Base-by-base conservation (phyloP, 2,888 invertebrate genomes). In the Luperina testacea region DNA sequence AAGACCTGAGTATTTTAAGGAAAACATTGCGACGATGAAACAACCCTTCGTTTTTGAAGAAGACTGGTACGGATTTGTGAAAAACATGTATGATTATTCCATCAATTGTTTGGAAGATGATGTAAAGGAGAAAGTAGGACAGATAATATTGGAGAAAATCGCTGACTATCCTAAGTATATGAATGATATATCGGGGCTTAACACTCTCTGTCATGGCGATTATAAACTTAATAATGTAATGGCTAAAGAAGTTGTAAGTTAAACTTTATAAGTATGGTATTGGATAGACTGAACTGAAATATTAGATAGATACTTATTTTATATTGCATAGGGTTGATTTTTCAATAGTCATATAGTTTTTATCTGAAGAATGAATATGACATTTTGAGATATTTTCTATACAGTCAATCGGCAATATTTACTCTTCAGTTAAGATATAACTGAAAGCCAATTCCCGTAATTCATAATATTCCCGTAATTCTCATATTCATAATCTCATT, bases 1-100 rank as follows among this genome's bases (percentile, higher is more conserved):
- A 80, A 86, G 78, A 27, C 91, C 92, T 0, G 87, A 91, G 20
- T 94, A 91, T 87, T 95, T 91, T 76, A 86, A 92, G 2, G 83
- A 85, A 1, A 72, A 86, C 2, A 64, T 88, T 61, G 38, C 32
- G 7, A 64, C 48, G 0, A 77, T 86, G 69, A 75, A 81, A 38
- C 89, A 89, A 11, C 89, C 90, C 0, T 89, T 82, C 61, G 77
- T 59, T 71, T 90, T 90, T 72, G 69, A 78, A 61, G 81, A 86
- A 48, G 84, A 86, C 9, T 89, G 88, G 88, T 68, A 84, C 17
- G 82, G 78, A 17, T 87, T 72, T 78, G 86, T 89, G 0, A 72
- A 83, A n/a, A 90, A 89, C 53, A 88, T 89, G 68, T 78, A 72
- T 11, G 65, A 82, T 53, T 90, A 77, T 78, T 88, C 90, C 0